A percentile compares a stretch with the other conserved stretches of the same genome.
Conservation (phyloP, 2,888 invertebrate genomes). For the Diachrysia chrysitis region DNA sequence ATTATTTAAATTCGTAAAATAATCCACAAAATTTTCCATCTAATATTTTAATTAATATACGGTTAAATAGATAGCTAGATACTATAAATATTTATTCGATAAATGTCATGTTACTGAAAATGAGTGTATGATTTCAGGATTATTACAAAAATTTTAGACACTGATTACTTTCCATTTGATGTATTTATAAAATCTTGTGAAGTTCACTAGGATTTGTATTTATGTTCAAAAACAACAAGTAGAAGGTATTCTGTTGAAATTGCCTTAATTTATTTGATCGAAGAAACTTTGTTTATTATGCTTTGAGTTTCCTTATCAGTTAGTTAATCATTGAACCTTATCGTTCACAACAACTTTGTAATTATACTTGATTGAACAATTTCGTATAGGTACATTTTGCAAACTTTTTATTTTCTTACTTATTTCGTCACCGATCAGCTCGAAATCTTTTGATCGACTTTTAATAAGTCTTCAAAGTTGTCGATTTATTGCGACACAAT, state of each 20-base stretch:
- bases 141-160: too few species aligned
- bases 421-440: background rate
- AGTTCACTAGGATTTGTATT: conserved; percentile 5
- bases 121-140: conserved; percentile 56
- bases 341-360: conserved; percentile 25
- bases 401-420: conserved; percentile 12
- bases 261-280: background rate
- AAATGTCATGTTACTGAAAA: conserved; percentile 63
- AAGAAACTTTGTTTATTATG: conserved; percentile 20
- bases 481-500: background rate
- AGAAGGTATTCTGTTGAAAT: background rate
- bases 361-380: conserved; percentile 15
- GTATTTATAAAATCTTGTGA: conserved; percentile 7
- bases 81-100: conserved; percentile 68
- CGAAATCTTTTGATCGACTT: background rate
- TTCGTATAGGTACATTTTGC: background rate
- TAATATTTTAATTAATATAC: conserved; percentile 68
- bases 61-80: conserved; percentile 68
- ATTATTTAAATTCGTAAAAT: conserved; percentile 61
- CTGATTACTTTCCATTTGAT: too few species aligned
- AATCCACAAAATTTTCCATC: conserved; percentile 56
- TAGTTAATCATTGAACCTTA: conserved; percentile 44
- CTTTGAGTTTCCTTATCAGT: background rate
- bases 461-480: background rate
- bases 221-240: conserved; percentile 9